phyloP scores from a whole-genome alignment of 2,888 invertebrate genomes.

The Lithophane socia region DNA sequence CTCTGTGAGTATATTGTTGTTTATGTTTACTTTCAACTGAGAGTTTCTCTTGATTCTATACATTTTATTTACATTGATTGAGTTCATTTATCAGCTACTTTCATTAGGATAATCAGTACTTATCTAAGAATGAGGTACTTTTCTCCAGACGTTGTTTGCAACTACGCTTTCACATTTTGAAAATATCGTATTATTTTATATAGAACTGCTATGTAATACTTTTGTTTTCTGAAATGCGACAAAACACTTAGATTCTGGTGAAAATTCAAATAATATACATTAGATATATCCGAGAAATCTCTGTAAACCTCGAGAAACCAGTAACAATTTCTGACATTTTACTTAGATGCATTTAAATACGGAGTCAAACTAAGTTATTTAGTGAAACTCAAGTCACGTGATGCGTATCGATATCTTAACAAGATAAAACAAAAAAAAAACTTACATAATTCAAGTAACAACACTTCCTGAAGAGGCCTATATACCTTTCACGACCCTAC shows the following conservation, averaged over 20 bases:
- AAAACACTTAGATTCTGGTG: not conserved
- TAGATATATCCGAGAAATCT: not conserved
- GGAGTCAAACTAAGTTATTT: not conserved
- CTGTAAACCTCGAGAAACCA: not conserved
- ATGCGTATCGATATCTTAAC: not conserved
- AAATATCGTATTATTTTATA: not conserved
- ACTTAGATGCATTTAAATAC: not conserved
- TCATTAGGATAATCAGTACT: slow-evolving; percentile 7
- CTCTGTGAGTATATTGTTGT: slow-evolving; percentile 82
- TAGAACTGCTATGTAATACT: not conserved
- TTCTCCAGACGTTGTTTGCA: not conserved
- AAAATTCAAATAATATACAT: not conserved
- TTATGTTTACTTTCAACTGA: slow-evolving; percentile 54
- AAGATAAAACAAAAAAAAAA: too few species aligned
- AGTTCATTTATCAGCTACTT: slow-evolving; percentile 1
- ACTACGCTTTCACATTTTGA: not conserved
- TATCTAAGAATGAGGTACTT: too few species aligned
- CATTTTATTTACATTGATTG: slow-evolving; percentile 47
- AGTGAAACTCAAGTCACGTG: not conserved
- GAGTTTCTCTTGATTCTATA: slow-evolving; percentile 58
- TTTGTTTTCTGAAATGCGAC: not conserved
- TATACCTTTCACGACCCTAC: too few species aligned
- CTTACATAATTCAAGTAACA: not conserved
- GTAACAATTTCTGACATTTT: not conserved
- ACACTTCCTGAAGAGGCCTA: not conserved